phyloP scores from a whole-genome alignment of 2,797 vertebrate species.

The Delichon dasypus region DNA sequence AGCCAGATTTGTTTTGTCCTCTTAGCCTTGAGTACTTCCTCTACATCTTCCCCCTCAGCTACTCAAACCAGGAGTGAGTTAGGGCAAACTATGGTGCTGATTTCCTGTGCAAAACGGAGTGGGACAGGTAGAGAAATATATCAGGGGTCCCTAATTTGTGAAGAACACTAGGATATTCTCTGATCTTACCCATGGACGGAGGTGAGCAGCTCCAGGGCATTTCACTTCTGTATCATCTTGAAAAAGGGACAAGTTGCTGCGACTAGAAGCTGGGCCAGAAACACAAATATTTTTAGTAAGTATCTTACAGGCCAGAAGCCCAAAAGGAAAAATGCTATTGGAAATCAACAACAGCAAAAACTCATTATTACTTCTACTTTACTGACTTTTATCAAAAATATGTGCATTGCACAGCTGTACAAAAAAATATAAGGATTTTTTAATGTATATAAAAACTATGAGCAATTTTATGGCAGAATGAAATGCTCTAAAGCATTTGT shows the following conservation, averaged over 20 bases:
- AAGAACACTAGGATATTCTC: neutral
- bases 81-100: neutral
- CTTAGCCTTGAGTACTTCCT: neutral
- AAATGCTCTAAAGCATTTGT: neutral
- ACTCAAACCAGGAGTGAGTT: neutral
- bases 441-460: neutral
- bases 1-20: neutral
- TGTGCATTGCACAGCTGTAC: neutral
- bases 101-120: neutral
- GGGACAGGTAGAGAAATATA: neutral
- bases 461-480: neutral
- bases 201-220: neutral
- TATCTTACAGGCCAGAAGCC: neutral
- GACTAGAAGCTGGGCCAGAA: neutral
- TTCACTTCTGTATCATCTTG: neutral
- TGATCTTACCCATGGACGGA: accelerated
- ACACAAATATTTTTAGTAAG: neutral
- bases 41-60: neutral
- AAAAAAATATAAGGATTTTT: neutral
- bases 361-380: neutral
- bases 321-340: neutral
- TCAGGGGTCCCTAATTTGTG: neutral
- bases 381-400: neutral
- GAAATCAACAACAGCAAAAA: neutral
- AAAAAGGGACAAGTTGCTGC: neutral